Evolutionary conservation across 2,888 invertebrate species (phyloP).

Genomic region (Microplitis manilae): DNA sequence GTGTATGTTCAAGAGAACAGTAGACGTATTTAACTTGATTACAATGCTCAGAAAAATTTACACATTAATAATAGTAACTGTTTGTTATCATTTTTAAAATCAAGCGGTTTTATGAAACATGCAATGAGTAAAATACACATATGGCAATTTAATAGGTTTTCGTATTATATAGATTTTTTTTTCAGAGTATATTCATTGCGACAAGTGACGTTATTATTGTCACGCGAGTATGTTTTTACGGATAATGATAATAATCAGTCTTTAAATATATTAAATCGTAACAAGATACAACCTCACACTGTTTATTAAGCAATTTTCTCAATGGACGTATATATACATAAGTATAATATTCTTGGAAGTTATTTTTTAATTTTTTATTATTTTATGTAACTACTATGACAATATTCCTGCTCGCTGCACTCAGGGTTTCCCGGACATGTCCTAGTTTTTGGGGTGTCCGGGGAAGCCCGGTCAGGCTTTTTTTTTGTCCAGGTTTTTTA

Average conservation of each 20-base stretch:
- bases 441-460: too few species aligned
- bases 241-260: neutral
- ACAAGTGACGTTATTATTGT: neutral
- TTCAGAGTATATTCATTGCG: neutral
- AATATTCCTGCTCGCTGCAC: too few species aligned
- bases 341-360: too few species aligned
- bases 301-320: conserved; percentile 2
- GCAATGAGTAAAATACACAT: conserved; percentile 12
- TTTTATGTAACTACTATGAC: too few species aligned
- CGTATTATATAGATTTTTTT: neutral
- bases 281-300: neutral
- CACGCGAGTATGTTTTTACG: neutral
- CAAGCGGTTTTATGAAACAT: neutral
- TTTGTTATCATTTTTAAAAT: neutral
- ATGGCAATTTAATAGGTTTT: neutral
- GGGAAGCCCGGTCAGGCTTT: too few species aligned
- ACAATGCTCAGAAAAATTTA: neutral
- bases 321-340: too few species aligned
- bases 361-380: too few species aligned
- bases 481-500: too few species aligned
- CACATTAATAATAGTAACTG: neutral
- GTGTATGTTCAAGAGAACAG: too few species aligned
- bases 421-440: too few species aligned
- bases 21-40: neutral
- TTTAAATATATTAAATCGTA: neutral